Evolutionary conservation across 2,113 vertebrate genomes (phyloP).

Genomic region (Henicopernis longicauda): DNA sequence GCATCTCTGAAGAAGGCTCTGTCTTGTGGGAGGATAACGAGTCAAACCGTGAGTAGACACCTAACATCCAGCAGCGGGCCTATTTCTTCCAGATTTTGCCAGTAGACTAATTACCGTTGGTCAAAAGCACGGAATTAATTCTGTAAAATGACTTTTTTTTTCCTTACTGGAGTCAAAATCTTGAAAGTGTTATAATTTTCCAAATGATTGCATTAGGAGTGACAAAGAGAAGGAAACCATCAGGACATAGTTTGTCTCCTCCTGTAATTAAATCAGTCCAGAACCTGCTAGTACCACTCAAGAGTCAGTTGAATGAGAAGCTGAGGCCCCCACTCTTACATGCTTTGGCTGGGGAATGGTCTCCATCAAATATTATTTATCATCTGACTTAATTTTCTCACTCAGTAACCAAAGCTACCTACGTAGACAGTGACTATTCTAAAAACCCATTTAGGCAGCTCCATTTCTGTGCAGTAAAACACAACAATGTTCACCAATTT

Average conservation of each 20-base stretch:
- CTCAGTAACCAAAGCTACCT: not conserved
- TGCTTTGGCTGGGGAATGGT: not conserved
- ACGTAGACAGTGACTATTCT: not conserved
- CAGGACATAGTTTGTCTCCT: not conserved
- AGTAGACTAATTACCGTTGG: not conserved
- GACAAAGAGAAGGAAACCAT: not conserved
- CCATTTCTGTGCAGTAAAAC: not conserved
- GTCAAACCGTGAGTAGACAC: not conserved
- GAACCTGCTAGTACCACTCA: not conserved
- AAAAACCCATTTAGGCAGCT: not conserved
- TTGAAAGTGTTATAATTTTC: not conserved
- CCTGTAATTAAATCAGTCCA: not conserved
- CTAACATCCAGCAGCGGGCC: not conserved
- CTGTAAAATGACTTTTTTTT: not conserved
- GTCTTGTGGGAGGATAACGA: not conserved
- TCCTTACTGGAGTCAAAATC: not conserved
- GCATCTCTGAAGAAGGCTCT: not conserved
- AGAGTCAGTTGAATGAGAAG: not conserved
- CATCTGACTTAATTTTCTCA: not conserved
- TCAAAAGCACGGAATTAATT: not conserved
- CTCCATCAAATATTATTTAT: not conserved
- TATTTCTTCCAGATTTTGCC: not conserved
- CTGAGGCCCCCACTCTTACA: accelerated
- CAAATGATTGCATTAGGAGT: not conserved
- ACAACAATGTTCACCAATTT: not conserved